Evolutionary conservation across 2,797 vertebrate genomes (phyloP).

Genomic region (Telmatherina bonti): DNA sequence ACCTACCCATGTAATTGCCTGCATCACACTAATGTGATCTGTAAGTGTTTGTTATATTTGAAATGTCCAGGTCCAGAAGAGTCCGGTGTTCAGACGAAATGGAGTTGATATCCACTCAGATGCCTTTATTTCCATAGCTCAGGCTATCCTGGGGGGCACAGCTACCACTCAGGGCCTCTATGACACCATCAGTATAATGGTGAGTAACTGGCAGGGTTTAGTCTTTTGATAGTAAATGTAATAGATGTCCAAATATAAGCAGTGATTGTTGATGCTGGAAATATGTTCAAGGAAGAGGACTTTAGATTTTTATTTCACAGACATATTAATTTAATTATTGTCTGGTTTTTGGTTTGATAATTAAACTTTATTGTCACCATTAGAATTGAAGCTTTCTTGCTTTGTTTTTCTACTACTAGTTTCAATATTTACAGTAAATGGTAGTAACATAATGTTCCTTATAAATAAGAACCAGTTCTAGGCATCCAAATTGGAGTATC

Average conservation of each 20-base stretch:
- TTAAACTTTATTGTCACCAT: not conserved
- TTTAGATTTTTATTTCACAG: not conserved
- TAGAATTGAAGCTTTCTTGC: too few relatives aligned
- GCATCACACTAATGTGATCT: not conserved
- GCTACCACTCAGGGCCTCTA: constrained; percentile 89
- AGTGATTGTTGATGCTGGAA: not conserved
- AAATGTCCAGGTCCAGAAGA: constrained; percentile 89
- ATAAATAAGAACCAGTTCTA: too few relatives aligned
- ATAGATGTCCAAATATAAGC: not conserved
- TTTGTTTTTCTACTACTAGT: too few relatives aligned
- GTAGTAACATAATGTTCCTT: too few relatives aligned
- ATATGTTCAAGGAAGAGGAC: not conserved
- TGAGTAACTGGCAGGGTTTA: constrained; percentile 33
- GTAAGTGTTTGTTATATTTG: not conserved
- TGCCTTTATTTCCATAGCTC: constrained; percentile 89
- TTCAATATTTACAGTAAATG: too few relatives aligned
- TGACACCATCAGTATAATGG: constrained; percentile 83
- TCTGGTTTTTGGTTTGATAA: not conserved
- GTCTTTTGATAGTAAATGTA: not conserved
- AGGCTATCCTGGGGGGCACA: constrained; percentile 93
- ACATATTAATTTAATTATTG: not conserved
- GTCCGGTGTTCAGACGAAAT: constrained; percentile 88
- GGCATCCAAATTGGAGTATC: not conserved
- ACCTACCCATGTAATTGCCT: too few relatives aligned
- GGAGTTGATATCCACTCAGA: constrained; percentile 94